These are phyloP conservation scores for Sebastes minor DNA, from an alignment of 2,797 vertebrate species.

Conservation along the genomic window DNA sequence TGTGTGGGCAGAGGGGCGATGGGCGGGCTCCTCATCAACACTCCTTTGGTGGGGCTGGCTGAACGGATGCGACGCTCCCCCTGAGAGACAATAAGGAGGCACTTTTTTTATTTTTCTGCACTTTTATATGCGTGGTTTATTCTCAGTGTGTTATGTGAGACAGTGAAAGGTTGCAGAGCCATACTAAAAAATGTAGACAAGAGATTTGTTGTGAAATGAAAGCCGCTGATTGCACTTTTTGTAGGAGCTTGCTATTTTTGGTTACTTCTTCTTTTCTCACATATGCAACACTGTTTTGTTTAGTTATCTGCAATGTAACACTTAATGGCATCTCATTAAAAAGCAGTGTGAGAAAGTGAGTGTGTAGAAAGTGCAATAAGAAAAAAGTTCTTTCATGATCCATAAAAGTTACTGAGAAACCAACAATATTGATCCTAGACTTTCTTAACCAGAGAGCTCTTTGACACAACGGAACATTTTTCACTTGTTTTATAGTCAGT, in stretches of 20 bases:
- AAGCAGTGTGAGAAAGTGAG: neutral
- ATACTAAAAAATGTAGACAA: neutral
- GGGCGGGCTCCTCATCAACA: slow-evolving; percentile 82
- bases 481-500: neutral
- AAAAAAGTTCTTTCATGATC: neutral
- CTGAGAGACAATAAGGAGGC: slow-evolving; percentile 72
- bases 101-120: slow-evolving; percentile 9
- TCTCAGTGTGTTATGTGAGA: slow-evolving; percentile 1
- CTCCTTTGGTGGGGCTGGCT: slow-evolving; percentile 86
- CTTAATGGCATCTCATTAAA: slow-evolving; percentile 17
- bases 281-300: slow-evolving; percentile 13
- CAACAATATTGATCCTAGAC: neutral
- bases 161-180: neutral
- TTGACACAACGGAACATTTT: neutral
- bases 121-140: neutral
- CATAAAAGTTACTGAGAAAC: neutral
- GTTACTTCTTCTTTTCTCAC: slow-evolving; percentile 52
- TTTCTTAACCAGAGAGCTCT: neutral
- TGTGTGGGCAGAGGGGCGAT: slow-evolving; percentile 78
- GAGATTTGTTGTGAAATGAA: slow-evolving; percentile 48
- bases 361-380: slow-evolving; percentile 18
- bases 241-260: neutral
- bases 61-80: slow-evolving; percentile 83
- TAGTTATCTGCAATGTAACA: neutral
- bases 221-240: slow-evolving; percentile 24